A percentile compares a stretch with the other conserved stretches of the same genome.
phyloP scores from a whole-genome alignment of 2,797 vertebrate genomes.

The Melanotaenia pygmaea region DNA sequence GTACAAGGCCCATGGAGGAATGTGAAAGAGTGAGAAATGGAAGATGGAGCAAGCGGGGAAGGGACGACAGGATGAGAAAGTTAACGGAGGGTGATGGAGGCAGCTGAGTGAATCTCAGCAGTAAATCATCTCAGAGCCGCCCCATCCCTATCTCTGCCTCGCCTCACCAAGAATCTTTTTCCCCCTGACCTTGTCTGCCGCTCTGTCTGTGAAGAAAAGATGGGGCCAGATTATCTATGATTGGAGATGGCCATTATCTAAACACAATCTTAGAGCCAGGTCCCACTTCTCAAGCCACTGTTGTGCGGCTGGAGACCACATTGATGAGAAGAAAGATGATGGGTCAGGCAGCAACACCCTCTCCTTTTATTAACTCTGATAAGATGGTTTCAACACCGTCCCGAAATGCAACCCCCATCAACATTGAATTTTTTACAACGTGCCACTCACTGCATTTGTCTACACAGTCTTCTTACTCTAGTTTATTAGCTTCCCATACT shows the following conservation, averaged over 20 bases:
- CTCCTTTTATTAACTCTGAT: conserved; percentile 80
- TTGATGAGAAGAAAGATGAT: conserved; percentile 79
- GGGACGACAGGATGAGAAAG: conserved; percentile 80
- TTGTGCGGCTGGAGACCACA: conserved; percentile 72
- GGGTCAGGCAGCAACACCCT: conserved; percentile 76
- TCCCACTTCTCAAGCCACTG: conserved; percentile 72
- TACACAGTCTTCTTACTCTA: conserved; percentile 35
- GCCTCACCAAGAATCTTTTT: conserved; percentile 77
- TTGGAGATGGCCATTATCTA: conserved; percentile 88
- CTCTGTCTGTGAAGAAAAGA: conserved; percentile 84
- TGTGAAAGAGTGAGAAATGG: conserved; percentile 62
- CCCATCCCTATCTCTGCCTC: conserved; percentile 76
- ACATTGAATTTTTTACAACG: conserved; percentile 69
- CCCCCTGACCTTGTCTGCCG: conserved; percentile 85
- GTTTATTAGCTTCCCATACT: conserved; percentile 58
- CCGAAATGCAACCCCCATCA: conserved; percentile 70
- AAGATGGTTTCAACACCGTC: conserved; percentile 74
- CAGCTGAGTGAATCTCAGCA: conserved; percentile 84
- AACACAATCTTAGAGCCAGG: conserved; percentile 85
- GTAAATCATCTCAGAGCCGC: conserved; percentile 82
- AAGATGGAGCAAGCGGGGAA: conserved; percentile 67
- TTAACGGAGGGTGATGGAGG: conserved; percentile 83
- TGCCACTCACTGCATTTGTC: conserved; percentile 66
- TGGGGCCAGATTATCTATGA: conserved; percentile 86
- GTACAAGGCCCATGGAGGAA: conserved; percentile 67